phyloP scores from a whole-genome alignment of 2,888 invertebrate species.

The Zygothrica quintamaculata region DNA sequence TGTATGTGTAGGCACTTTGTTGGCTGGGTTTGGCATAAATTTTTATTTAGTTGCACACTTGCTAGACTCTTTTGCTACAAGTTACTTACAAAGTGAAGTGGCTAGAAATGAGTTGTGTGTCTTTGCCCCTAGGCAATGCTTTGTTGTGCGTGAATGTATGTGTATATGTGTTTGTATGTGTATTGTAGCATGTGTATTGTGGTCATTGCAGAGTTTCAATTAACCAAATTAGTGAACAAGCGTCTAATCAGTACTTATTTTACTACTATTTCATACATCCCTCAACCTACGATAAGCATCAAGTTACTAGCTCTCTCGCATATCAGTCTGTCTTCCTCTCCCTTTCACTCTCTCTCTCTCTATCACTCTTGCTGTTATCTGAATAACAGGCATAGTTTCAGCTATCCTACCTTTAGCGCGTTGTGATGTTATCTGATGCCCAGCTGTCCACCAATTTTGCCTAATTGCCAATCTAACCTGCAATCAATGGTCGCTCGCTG shows the following conservation, averaged over 20 bases:
- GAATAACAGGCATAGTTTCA: conserved; percentile 29
- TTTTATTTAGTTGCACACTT: conserved; percentile 72
- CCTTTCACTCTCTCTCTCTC: too few species aligned
- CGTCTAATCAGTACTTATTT: neutral
- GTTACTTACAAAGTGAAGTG: conserved; percentile 65
- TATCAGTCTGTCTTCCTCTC: conserved; percentile 2
- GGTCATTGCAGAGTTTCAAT: conserved; percentile 33
- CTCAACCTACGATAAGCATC: conserved; percentile 2
- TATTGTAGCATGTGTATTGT: conserved; percentile 1
- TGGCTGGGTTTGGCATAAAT: conserved; percentile 54
- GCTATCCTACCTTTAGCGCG: conserved; percentile 7
- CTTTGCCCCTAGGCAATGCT: neutral
- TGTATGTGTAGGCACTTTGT: neutral
- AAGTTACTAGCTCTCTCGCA: neutral
- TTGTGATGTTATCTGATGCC: conserved; percentile 50
- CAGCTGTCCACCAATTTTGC: conserved; percentile 49
- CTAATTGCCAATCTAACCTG: conserved; percentile 60
- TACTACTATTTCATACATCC: conserved; percentile 2
- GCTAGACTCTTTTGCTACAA: conserved; percentile 59
- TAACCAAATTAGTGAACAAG: conserved; percentile 32
- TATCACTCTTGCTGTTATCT: too few species aligned
- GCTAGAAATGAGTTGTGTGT: conserved; percentile 37
- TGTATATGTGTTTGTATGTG: neutral
- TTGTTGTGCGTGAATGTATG: neutral
- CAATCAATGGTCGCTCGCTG: conserved; percentile 51